phyloP scores from a whole-genome alignment of 2,113 vertebrate genomes.

The Psophia crepitans region DNA sequence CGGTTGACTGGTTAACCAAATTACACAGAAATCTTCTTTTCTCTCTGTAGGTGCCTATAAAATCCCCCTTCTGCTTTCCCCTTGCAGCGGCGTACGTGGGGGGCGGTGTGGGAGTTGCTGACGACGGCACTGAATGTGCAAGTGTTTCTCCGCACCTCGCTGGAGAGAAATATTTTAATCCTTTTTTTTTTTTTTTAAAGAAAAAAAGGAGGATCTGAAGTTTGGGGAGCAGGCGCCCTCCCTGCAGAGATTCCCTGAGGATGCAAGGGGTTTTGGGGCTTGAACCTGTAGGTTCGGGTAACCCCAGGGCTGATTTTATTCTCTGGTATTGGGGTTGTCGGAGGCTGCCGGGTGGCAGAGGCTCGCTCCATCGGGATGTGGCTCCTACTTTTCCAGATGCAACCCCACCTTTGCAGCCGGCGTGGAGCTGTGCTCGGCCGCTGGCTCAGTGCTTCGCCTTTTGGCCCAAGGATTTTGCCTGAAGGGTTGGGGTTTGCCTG shows the following conservation, averaged over 20 bases:
- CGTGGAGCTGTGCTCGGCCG: fast-evolving
- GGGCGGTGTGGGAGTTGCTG: slow-evolving; percentile 17
- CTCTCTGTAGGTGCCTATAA: not conserved
- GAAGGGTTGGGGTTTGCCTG: not conserved
- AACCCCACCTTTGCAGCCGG: not conserved
- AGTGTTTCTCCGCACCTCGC: not conserved
- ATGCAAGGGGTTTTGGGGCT: not conserved
- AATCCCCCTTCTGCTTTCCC: not conserved
- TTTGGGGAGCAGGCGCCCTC: not conserved
- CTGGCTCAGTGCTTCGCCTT: not conserved
- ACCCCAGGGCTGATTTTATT: not conserved
- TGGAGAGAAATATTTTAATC: not conserved
- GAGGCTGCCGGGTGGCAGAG: not conserved
- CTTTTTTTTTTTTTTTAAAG: not conserved
- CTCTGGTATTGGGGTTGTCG: not conserved
- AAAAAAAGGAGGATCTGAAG: not conserved
- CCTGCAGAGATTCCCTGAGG: not conserved
- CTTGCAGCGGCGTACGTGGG: not conserved
- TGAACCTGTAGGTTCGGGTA: not conserved
- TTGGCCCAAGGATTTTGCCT: not conserved
- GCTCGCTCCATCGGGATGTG: not conserved
- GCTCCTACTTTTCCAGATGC: not conserved
- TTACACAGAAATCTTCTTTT: not conserved
- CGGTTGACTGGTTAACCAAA: not conserved
- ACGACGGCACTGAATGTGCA: not conserved